phyloP scores from a whole-genome alignment of 1,140 invertebrate species.

The Megalonaias nervosa region DNA sequence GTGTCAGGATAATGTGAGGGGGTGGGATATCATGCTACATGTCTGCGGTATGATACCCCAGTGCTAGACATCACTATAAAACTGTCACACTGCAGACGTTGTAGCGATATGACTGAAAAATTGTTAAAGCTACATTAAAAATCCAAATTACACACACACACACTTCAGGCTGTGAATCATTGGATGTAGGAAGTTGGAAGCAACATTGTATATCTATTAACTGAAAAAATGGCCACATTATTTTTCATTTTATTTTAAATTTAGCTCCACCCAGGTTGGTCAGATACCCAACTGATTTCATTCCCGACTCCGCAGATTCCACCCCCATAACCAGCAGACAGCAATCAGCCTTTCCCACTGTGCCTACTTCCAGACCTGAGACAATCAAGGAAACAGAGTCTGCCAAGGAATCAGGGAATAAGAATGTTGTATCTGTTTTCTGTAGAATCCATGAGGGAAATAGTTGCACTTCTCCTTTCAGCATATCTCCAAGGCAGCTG shows the following conservation, averaged over 20 bases:
- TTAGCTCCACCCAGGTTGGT: constrained; percentile 23
- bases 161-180: no score
- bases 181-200: no score
- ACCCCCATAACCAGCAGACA: constrained; percentile 40
- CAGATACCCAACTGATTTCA: constrained; percentile 50
- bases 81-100: no score
- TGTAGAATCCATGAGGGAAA: constrained; percentile 55
- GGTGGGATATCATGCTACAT: no score
- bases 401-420: not conserved
- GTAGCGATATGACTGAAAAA: no score
- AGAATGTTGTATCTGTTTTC: constrained; percentile 52
- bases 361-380: not conserved
- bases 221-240: not conserved
- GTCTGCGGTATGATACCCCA: no score
- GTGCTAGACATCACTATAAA: no score
- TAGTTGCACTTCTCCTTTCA: constrained; percentile 41
- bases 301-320: constrained; percentile 59
- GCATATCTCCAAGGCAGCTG: constrained; percentile 57
- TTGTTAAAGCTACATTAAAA: no score
- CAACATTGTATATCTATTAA: not conserved
- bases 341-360: not conserved
- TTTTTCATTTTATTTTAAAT: constrained; percentile 28
- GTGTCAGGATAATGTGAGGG: no score
- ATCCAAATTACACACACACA: no score
- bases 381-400: constrained; percentile 10